Percentiles rank a stretch among this genome's conserved stretches.
Evolutionary conservation across 2,113 vertebrate species (phyloP).

Genomic region (Cinclus cinclus): DNA sequence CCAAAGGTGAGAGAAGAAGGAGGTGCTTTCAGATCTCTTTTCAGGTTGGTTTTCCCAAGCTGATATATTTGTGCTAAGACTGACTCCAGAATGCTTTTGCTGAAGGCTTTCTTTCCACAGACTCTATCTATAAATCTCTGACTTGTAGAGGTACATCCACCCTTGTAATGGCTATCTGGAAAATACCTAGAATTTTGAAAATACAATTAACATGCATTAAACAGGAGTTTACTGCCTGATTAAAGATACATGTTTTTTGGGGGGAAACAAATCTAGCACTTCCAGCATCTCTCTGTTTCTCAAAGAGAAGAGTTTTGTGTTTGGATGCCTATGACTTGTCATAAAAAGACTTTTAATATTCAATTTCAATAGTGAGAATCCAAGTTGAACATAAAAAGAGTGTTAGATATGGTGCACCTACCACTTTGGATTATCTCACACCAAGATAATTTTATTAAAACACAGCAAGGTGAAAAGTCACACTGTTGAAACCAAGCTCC

Average conservation of each 20-base stretch:
- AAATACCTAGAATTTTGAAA: background rate
- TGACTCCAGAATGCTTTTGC: background rate
- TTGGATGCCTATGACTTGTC: background rate
- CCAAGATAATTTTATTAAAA: background rate
- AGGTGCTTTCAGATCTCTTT: background rate
- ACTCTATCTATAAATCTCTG: background rate
- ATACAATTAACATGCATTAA: background rate
- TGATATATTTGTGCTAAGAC: background rate
- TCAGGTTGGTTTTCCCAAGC: background rate
- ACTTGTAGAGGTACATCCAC: background rate
- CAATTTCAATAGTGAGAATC: background rate
- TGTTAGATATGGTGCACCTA: background rate
- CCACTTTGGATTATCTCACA: background rate
- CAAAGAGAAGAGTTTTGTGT: background rate
- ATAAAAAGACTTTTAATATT: background rate
- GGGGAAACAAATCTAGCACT: background rate
- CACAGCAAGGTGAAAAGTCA: background rate
- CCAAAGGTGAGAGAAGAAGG: background rate
- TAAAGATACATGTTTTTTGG: fast-evolving
- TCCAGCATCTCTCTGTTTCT: background rate
- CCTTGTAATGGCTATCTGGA: background rate
- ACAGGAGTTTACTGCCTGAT: background rate
- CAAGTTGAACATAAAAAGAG: background rate
- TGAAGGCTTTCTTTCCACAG: background rate
- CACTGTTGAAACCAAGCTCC: background rate